These are phyloP conservation scores for Amiota mariae DNA, from an alignment of 2,888 invertebrate genomes.

Conservation along the genomic window DNA sequence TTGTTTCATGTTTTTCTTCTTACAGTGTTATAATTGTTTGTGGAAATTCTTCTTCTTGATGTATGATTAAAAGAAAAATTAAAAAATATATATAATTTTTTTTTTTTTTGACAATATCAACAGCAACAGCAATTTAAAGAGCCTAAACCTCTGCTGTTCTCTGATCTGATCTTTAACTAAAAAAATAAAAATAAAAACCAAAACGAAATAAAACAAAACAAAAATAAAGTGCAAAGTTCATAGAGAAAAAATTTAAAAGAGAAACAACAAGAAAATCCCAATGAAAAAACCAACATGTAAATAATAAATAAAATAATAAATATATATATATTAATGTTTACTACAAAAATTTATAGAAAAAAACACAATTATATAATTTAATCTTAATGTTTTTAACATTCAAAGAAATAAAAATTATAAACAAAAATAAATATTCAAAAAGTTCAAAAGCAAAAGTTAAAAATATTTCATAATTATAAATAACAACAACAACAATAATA, in stretches of 20 bases:
- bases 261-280: too few species aligned
- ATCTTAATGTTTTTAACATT: constrained; percentile 9
- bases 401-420: constrained; percentile 36
- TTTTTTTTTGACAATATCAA: not conserved
- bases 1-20: not conserved
- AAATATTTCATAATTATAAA: constrained; percentile 15
- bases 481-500: constrained; percentile 7
- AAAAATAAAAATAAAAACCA: constrained; percentile 10
- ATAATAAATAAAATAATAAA: too few species aligned
- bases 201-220: constrained; percentile 26
- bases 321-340: too few species aligned
- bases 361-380: constrained; percentile 26
- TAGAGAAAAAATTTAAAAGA: constrained; percentile 35
- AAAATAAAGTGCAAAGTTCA: constrained; percentile 31
- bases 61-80: not conserved
- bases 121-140: not conserved
- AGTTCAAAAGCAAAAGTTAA: constrained; percentile 16
- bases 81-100: not conserved
- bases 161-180: not conserved
- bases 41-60: not conserved
- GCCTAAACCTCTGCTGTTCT: too few species aligned
- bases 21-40: constrained; percentile 2
- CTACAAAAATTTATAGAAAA: not conserved
- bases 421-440: constrained; percentile 14
- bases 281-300: too few species aligned